These are phyloP conservation scores for Lamellibrachia satsuma DNA, from an alignment of 2,888 invertebrate species.

Conservation along the genomic window DNA sequence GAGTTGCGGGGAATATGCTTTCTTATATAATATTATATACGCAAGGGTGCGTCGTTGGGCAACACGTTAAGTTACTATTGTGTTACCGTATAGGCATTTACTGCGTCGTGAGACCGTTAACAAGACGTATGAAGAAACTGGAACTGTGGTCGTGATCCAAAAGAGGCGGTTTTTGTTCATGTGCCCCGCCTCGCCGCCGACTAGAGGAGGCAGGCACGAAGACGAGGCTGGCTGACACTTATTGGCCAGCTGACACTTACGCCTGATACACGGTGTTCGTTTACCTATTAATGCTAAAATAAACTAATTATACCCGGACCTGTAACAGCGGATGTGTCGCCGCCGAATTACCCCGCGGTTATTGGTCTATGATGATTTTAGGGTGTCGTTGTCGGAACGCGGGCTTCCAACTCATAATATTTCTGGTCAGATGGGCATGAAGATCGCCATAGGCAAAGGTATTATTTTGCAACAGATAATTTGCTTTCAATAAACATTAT, in stretches of 20 bases:
- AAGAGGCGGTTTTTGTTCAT: background rate
- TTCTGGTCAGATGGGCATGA: background rate
- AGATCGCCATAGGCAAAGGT: background rate
- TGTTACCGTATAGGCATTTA: background rate
- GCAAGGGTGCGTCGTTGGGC: background rate
- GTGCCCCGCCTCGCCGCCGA: background rate
- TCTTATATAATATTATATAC: background rate
- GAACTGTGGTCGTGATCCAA: background rate
- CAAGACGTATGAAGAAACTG: background rate
- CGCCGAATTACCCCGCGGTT: background rate
- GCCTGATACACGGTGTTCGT: background rate
- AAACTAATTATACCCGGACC: background rate
- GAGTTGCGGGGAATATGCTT: background rate
- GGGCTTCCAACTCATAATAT: background rate
- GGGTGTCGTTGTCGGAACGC: background rate
- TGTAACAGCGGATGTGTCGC: background rate
- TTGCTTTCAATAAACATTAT: no score
- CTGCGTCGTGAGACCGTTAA: background rate
- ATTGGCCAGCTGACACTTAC: background rate
- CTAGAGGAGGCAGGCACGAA: background rate
- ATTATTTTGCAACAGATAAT: no score
- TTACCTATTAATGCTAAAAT: slow-evolving; percentile 13
- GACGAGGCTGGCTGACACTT: background rate
- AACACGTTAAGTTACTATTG: background rate
- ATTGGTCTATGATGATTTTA: background rate